Evolutionary conservation across 2,888 invertebrate genomes (phyloP), one percentile per base, ranked within the genome.

Genomic region (Pyrrhia umbra): DNA sequence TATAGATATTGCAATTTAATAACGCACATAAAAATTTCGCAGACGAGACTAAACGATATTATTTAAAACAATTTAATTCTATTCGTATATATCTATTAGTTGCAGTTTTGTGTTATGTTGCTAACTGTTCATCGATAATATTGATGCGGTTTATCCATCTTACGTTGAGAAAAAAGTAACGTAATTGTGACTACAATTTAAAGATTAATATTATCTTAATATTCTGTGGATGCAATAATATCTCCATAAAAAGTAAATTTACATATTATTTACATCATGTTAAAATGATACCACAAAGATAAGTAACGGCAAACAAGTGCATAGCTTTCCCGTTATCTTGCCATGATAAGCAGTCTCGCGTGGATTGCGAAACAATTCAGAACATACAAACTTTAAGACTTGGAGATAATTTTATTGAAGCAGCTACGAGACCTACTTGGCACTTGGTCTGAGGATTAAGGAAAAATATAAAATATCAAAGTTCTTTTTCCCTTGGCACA

Each of bases 251-350:
- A 62, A 62, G 42, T 30, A 20, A 40, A 15, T 23, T 45, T 54
- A 40, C 40, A 39, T 60, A 46, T 51, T 54, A 75, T 60, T 54
- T 60, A 46, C 51, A 61, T 45, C 16, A 50, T 54, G 34, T 60
- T 55, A 23, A 13, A 42, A 40, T 10, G 46, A 65, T 69, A 60
- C 54, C 43, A 54, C 25, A 57, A 40, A 27, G 70, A 65, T 65
- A 71, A 76, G 21, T 34, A 39, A 62, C 55, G 21, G 43, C 61
- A 78, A 69, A 73, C 62, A 66, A 71, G 56, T 72, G 69, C 69
- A 81, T 66, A 56, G 61, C 74, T 77, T 67, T 68, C 42, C 46
- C 43, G 57, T 66, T 82, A 81, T 78, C 81, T 58, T 45, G 21
- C 6, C 27, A 10, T 34, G 59, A 70, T 61, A 74, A 68, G 45